Evolutionary conservation across 2,888 invertebrate genomes (phyloP).

Genomic region (Noctua janthina): DNA sequence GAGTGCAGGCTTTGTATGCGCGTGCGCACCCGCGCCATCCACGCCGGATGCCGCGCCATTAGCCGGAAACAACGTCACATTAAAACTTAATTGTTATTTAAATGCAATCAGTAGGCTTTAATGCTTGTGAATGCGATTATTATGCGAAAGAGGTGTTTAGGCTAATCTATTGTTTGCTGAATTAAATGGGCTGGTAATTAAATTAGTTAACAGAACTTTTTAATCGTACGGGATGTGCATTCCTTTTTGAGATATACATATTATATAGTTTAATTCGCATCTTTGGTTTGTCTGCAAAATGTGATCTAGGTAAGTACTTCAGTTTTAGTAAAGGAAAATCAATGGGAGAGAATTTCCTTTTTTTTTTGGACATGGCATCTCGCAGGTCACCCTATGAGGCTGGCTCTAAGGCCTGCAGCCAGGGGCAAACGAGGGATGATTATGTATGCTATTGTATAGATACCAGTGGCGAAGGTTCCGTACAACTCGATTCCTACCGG

Average conservation of each 20-base stretch:
- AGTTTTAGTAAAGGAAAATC: not conserved
- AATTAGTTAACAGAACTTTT: constrained; percentile 30
- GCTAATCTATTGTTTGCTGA: constrained; percentile 56
- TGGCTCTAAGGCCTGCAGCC: no score
- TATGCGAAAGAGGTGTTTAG: constrained; percentile 56
- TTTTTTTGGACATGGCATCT: no score
- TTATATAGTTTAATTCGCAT: not conserved
- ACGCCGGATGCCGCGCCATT: constrained; percentile 77
- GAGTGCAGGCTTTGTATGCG: constrained; percentile 80
- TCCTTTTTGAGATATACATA: not conserved
- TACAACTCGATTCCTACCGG: no score
- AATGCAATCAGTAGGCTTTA: constrained; percentile 74
- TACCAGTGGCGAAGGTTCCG: no score
- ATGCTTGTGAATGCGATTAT: constrained; percentile 59
- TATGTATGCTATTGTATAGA: not conserved
- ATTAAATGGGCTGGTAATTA: constrained; percentile 28
- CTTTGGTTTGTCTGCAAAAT: not conserved
- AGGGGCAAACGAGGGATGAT: no score
- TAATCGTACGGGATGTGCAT: constrained; percentile 29
- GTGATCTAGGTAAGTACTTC: not conserved
- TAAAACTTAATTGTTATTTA: constrained; percentile 83
- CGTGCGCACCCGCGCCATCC: constrained; percentile 70
- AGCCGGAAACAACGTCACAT: constrained; percentile 80
- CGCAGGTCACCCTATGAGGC: no score
- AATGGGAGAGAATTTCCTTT: not conserved